These are phyloP conservation scores for Thunnus albacares DNA, from an alignment of 2,797 vertebrate species.

Conservation along the genomic window DNA sequence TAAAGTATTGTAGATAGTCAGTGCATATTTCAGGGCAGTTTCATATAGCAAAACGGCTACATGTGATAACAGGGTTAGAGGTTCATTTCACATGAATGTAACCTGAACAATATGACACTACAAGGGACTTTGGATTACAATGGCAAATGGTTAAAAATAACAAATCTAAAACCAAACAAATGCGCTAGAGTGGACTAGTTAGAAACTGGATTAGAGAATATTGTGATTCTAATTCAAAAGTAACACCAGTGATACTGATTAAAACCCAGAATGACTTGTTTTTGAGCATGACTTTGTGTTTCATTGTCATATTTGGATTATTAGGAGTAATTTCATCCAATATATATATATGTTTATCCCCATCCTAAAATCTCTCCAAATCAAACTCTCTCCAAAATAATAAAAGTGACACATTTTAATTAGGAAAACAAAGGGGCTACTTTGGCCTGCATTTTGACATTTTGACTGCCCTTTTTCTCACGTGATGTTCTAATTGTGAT, in stretches of 20 bases:
- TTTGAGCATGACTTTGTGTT: neutral
- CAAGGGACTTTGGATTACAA: constrained; percentile 12
- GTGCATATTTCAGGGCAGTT: constrained; percentile 25
- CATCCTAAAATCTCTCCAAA: neutral
- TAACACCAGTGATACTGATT: constrained; percentile 17
- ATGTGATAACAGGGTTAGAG: constrained; percentile 12
- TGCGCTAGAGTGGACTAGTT: neutral
- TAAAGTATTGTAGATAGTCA: constrained; percentile 2
- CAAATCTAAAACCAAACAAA: constrained; percentile 15
- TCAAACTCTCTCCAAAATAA: neutral
- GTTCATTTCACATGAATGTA: constrained; percentile 17
- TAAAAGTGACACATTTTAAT: too few species aligned
- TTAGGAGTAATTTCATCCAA: neutral
- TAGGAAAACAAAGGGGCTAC: neutral
- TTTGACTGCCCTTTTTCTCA: neutral
- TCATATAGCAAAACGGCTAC: constrained; percentile 2
- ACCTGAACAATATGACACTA: neutral
- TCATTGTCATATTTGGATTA: constrained; percentile 4
- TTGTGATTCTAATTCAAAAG: constrained; percentile 4
- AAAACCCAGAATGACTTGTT: constrained; percentile 28
- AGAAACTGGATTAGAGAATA: constrained; percentile 11
- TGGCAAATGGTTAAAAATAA: constrained; percentile 12
- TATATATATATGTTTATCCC: neutral
- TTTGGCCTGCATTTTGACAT: neutral
- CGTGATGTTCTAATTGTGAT: neutral